Evolutionary conservation across 2,888 invertebrate genomes (phyloP), one percentile per base, ranked within the genome.

Genomic region (Mythimna loreyi): DNA sequence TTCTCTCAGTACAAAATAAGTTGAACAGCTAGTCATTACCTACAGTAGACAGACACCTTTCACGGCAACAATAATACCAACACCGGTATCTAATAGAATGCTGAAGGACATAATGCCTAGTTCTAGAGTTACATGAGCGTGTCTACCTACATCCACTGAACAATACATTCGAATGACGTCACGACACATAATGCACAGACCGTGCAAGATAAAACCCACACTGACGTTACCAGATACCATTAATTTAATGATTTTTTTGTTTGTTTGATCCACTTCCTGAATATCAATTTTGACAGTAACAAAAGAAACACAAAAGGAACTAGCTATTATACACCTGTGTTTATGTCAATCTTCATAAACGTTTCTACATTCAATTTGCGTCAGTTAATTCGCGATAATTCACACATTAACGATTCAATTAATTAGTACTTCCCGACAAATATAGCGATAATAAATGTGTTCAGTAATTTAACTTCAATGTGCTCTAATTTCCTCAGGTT

Each of bases 381-480:
- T 69, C 75, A 73, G 66, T 56, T 76, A 59, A 61, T 61, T 72
- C 45, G 69, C 47, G 70, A 61, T 78, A 80, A 68, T 58, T 59
- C 64, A 33, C 67, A 61, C 58, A 16, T 65, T 77, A 56, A 55
- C 63, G 47, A 58, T 58, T 55, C 58, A 45, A 77, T 65, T 81
- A 83, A 81, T 80, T 72, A 4, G n/a, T n/a, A 76, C 84, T 80
- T 82, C 80, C 84, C 63, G 77, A 71, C 57, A 71, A 62, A 76
- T 55, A 55, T 25, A 65, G 64, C 66, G 61, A 40, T 71, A 67
- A 78, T 71, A 62, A 81, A 75, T 80, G 60, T 67, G 25, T 67
- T 70, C 53, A 57, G 60, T 77, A 73, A 77, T 73, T 78, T 74
- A 65, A 49, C 67, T 57, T 40, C 58, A 55, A 55, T 55, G 13